These are phyloP conservation scores for Penaeus indicus DNA, from an alignment of 1,140 invertebrate species.

Conservation along the genomic window DNA sequence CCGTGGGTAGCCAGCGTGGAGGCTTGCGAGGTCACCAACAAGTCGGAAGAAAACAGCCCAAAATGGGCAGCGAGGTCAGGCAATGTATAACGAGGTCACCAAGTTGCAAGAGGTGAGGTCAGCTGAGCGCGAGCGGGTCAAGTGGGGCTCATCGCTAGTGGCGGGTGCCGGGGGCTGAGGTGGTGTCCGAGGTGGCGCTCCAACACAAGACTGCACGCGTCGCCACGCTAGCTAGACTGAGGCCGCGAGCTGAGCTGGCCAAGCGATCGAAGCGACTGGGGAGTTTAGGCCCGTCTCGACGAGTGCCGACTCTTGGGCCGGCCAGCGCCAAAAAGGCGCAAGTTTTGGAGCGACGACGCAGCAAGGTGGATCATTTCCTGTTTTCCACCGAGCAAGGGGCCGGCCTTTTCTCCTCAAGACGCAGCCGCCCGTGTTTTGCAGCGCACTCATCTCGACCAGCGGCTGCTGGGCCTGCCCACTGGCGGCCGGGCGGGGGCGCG, in stretches of 20 bases:
- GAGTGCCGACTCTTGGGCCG: constrained; percentile 66
- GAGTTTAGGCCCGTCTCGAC: constrained; percentile 66
- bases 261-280: constrained; percentile 65
- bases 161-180: constrained; percentile 61
- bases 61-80: constrained; percentile 63
- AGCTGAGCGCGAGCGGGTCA: constrained; percentile 62
- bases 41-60: constrained; percentile 58
- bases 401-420: constrained; percentile 66
- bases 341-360: constrained; percentile 66
- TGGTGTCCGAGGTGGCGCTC: constrained; percentile 53
- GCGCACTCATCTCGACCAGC: constrained; percentile 61
- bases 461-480: constrained; percentile 61
- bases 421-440: constrained; percentile 64
- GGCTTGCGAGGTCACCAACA: constrained; percentile 60
- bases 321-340: constrained; percentile 66
- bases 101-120: constrained; percentile 61
- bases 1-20: constrained; percentile 64
- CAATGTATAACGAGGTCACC: constrained; percentile 58
- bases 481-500: constrained; percentile 57
- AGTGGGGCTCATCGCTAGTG: constrained; percentile 63
- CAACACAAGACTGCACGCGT: constrained; percentile 64
- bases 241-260: constrained; percentile 65
- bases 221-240: constrained; percentile 64
- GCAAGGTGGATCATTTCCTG: constrained; percentile 67
- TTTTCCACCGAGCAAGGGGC: constrained; percentile 65